Evolutionary conservation across 2,797 vertebrate genomes (phyloP), one percentile per base, ranked within the genome.

Genomic region (Lepilemur septentrionalis): DNA sequence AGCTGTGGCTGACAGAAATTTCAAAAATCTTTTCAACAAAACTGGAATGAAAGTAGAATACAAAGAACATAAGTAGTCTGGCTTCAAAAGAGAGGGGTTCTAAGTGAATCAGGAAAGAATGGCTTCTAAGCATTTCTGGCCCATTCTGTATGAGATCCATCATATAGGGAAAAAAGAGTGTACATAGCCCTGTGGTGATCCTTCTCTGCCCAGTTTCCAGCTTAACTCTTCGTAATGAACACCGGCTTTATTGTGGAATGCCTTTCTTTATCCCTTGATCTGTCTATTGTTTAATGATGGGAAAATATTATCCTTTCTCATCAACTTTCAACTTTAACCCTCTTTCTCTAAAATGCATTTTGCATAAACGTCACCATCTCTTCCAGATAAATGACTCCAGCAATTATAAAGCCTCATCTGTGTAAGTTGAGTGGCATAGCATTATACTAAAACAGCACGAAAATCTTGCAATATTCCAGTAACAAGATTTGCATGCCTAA

Each of bases 11-110:
- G n/a, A 55, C 2, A 70, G 50, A 38, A 67, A 52, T 86, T 86
- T 92, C 10, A 90, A 92, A 89, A 72, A 4, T 48, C 15, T 82
- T 78, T 92, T 41, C 70, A 89, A 55, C 8, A 69, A 28, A 92
- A 72, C 22, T 48, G 5, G 35, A 85, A 82, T 76, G 59, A 70
- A 76, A 55, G 23, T 43, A 46, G 30, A 92, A 94, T 67, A 57
- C 23, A 84, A 88, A 81, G 50, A 48, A 82, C 10, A 0, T 5
- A 50, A 70, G 4, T 35, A 43, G n/a, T 52, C 8, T 61, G 15
- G 15, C 1, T 85, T 89, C 18, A 41, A 86, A 91, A 70, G 30
- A 88, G 35, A 4, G 1, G 18, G 7, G 14, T 89, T 81, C 35
- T 89, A 46, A 70, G 1, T 50, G 28, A 73, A 7, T 30, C 17